Conservation (phyloP, 2,888 invertebrate species). For the Pristionchus entomophagus region DNA sequence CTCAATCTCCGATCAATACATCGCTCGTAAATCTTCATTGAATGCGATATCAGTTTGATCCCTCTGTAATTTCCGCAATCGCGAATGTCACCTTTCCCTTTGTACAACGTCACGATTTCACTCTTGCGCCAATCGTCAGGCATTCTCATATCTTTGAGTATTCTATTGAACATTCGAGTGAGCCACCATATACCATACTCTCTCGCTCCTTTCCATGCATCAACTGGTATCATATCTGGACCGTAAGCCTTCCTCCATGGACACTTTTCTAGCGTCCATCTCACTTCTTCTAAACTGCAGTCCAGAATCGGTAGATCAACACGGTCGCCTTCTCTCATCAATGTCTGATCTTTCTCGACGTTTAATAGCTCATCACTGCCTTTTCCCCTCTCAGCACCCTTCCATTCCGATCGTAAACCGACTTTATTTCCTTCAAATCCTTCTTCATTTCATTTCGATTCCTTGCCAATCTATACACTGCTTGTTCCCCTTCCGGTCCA, state of each 20-base stretch:
- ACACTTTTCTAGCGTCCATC: too few relatives aligned
- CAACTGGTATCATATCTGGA: too few relatives aligned
- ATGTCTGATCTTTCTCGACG: too few relatives aligned
- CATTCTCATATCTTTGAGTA: neutral
- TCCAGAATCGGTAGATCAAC: too few relatives aligned
- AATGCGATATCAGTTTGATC: slow-evolving; percentile 2
- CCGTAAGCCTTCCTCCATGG: too few relatives aligned
- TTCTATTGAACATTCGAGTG: neutral
- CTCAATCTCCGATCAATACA: neutral
- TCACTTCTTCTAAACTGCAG: too few relatives aligned
- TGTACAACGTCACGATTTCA: slow-evolving; percentile 20
- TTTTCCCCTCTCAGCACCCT: too few relatives aligned
- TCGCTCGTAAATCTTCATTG: slow-evolving; percentile 9
- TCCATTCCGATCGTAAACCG: too few relatives aligned
- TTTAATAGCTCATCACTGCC: too few relatives aligned
- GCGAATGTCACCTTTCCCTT: slow-evolving; percentile 28
- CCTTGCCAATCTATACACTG: neutral
- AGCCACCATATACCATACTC: neutral
- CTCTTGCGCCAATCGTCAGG: neutral
- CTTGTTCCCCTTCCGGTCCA: slow-evolving; percentile 9
- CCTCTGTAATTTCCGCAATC: slow-evolving; percentile 36
- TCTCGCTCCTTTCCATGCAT: neutral
- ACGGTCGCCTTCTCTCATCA: too few relatives aligned
- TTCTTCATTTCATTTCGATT: neutral
- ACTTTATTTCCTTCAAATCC: too few relatives aligned